Percentiles rank a stretch among this genome's conserved stretches.
Evolutionary conservation across 2,113 vertebrate genomes (phyloP).

Genomic region (Anolis sagrei): DNA sequence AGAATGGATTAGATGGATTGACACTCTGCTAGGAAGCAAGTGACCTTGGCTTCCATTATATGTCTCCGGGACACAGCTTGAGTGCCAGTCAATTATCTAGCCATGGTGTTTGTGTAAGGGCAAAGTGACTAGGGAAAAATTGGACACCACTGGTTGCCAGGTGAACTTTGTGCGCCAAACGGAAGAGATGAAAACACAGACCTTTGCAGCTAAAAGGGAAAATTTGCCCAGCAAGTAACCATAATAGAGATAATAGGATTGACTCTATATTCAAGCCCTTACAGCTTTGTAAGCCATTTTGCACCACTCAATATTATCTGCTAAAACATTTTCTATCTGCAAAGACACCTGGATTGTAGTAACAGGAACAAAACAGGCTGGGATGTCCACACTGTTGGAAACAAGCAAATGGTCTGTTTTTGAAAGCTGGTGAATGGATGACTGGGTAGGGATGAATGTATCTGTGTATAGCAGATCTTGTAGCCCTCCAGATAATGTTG

Average conservation of each 20-base stretch:
- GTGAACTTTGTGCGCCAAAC: constrained; percentile 11
- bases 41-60: constrained; percentile 26
- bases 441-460: background rate
- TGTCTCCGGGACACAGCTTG: constrained; percentile 26
- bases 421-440: background rate
- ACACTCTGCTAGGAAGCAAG: background rate
- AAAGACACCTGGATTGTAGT: constrained; percentile 7
- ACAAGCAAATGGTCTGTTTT: background rate
- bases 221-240: constrained; percentile 19
- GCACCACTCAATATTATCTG: background rate
- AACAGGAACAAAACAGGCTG: background rate
- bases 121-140: background rate
- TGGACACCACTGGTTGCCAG: constrained; percentile 17
- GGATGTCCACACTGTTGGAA: background rate
- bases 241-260: background rate
- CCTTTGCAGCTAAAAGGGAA: background rate
- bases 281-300: background rate
- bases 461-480: background rate
- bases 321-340: constrained; percentile 12
- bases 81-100: constrained; percentile 33
- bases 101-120: constrained; percentile 24
- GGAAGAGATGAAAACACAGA: constrained; percentile 17
- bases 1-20: constrained; percentile 1
- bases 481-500: background rate
- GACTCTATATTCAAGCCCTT: background rate